phyloP scores from a whole-genome alignment of 2,888 invertebrate genomes.

The Lacanobia oleracea region DNA sequence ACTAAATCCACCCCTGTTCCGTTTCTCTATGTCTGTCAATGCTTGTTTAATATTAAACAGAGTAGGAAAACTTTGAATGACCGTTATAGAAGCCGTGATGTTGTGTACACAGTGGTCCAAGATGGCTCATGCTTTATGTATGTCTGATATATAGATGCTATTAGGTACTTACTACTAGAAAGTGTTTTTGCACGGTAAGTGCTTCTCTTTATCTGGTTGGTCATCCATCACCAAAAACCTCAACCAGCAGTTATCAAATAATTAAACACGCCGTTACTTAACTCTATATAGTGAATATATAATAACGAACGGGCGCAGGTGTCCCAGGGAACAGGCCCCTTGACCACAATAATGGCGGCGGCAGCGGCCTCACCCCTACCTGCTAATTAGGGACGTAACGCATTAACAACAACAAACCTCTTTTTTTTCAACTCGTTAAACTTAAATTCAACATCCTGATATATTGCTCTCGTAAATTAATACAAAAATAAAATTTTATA shows the following conservation, averaged over 20 bases:
- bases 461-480: constrained; percentile 53
- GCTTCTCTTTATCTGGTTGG: background rate
- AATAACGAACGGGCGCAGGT: constrained; percentile 65
- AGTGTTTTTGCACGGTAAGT: background rate
- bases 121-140: too few species aligned
- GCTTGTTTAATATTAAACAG: constrained; percentile 40
- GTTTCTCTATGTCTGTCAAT: constrained; percentile 39
- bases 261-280: constrained; percentile 40
- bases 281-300: constrained; percentile 47
- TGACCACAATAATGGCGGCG: constrained; percentile 70
- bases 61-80: background rate
- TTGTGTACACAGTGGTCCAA: background rate
- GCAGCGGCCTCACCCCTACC: constrained; percentile 61
- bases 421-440: constrained; percentile 69
- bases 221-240: constrained; percentile 2
- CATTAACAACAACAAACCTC: constrained; percentile 64
- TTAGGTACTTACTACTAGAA: background rate
- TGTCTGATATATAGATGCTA: background rate
- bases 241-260: constrained; percentile 26
- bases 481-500: constrained; percentile 32
- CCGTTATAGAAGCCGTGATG: background rate
- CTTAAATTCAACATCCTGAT: constrained; percentile 57
- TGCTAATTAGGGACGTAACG: constrained; percentile 71
- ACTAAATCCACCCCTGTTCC: constrained; percentile 22
- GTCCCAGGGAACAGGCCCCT: constrained; percentile 63